Evolutionary conservation across 2,113 vertebrate genomes (phyloP), one percentile per base, ranked within the genome.

Genomic region (Lycaon pictus): DNA sequence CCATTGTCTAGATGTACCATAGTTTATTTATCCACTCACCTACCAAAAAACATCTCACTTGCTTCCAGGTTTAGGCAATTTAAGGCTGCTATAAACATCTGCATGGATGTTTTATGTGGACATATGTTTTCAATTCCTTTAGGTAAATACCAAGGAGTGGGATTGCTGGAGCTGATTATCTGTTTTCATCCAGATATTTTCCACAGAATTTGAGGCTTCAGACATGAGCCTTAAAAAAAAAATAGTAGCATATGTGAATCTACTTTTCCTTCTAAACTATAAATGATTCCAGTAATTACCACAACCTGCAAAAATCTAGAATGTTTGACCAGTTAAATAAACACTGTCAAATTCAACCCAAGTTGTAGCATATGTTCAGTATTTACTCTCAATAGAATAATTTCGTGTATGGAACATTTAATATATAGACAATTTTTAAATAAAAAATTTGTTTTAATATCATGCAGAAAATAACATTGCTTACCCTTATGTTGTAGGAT

Each of bases 331-430:
- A 79, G n/a, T 63, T 84, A 96, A 74, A 60, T 83, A 82, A 90
- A 63, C 15, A 76, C 27, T 80, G 55, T 62, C 37, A 90, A 60
- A 85, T 55, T 77, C 80, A 89, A 32, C 20, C 48, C 48, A 94
- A 65, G 32, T 56, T 84, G 15, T 65, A 71, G 13, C 12, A 55
- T 94, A 76, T 86, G 48, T 81, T 80, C 65, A 63, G 7, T 63
- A 23, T 92, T 55, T 94, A 77, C 17, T 60, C 55, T 90, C 53
- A 82, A 93, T 53, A 55, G 82, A 93, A 93, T n/a, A 62, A 96
- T 29, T 35, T 92, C 53, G 56, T 71, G 10, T 85, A 81, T 86
- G 32, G 58, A 93, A 89, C 19, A 95, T 67, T 93, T 93, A 65
- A 20, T 62, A 71, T 11, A 29, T 67, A n/a, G 22, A n/a, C 35